Base-by-base conservation (phyloP, 2,797 vertebrate genomes). In the Fistularia commersonii region DNA sequence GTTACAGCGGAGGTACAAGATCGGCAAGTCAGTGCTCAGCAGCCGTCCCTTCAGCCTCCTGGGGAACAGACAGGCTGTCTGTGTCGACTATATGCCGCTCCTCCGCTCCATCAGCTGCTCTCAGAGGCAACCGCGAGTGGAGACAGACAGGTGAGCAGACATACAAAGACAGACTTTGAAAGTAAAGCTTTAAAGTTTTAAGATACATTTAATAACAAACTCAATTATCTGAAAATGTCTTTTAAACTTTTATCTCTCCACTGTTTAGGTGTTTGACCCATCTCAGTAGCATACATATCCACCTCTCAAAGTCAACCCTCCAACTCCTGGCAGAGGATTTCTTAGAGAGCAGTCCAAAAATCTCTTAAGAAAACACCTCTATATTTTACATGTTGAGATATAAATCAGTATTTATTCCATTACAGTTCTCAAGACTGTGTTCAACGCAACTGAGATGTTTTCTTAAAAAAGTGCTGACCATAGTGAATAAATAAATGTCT, bases 91-190 rank as follows among this genome's bases (percentile, higher is more conserved):
- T 74, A 79, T 95, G 53, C 93, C 96, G 0, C 53, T 72, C 35
- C 91, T 99, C 15, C 93, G 94, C 51, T 81, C 65, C 45, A 93
- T 98, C 61, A 94, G 95, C 51, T 90, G 87, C 65, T 76, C 64
- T 15, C 89, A 93, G 64, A 90, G 72, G 66, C 50, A 72, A 5
- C 88, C 87, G 61, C 83, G 72, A 40, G 90, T 85, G 52, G 83
- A 82, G 49, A 88, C 90, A 57, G 73, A 74, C 79, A 92, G 95
- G 97, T 98, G 80, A 75, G 51, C 0, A 11, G n/a, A 4, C 8
- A 10, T 23, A 36, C 11, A 11, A 3, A 0, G 35, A 11, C 9
- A n/a, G n/a, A n/a, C n/a, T n/a, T n/a, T n/a, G n/a, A n/a, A n/a
- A n/a, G n/a, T n/a, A n/a, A n/a, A n/a, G n/a, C n/a, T n/a, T n/a